Conservation (phyloP, 2,113 vertebrate species). For the Suncus etruscus region DNA sequence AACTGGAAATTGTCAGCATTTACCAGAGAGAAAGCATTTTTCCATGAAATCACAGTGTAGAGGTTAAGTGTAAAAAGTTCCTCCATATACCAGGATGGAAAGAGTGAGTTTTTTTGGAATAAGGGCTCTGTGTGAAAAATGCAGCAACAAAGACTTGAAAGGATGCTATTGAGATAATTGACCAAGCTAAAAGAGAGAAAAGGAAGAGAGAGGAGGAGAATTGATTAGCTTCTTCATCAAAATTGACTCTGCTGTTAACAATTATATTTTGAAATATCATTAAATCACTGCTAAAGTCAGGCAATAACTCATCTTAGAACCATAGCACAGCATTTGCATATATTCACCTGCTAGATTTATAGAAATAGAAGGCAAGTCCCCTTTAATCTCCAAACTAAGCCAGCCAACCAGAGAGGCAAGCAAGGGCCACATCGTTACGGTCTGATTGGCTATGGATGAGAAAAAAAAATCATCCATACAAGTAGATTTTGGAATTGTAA, state of each 20-base stretch:
- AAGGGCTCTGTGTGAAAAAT: not conserved
- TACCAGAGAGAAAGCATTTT: constrained; percentile 44
- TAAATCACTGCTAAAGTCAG: constrained; percentile 25
- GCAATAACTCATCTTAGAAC: not conserved
- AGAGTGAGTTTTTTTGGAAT: not conserved
- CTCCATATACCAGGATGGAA: not conserved
- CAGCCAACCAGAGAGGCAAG: not conserved
- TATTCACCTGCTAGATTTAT: not conserved
- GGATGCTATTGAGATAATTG: not conserved
- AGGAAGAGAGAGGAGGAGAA: not conserved
- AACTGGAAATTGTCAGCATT: constrained; percentile 48
- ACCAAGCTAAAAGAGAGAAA: too few species aligned
- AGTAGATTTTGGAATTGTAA: not conserved
- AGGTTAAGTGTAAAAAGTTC: constrained; percentile 1
- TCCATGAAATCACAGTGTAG: not conserved
- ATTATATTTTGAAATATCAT: constrained; percentile 14
- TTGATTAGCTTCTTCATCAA: constrained; percentile 12
- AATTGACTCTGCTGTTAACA: not conserved
- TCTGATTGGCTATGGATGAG: not conserved
- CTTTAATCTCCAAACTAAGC: not conserved
- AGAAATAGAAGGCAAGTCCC: not conserved
- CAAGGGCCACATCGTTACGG: too few species aligned
- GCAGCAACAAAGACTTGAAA: not conserved
- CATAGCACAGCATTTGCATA: not conserved
- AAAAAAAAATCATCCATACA: not conserved